Conservation (phyloP, 2,113 vertebrate species). For the Prionailurus bengalensis region DNA sequence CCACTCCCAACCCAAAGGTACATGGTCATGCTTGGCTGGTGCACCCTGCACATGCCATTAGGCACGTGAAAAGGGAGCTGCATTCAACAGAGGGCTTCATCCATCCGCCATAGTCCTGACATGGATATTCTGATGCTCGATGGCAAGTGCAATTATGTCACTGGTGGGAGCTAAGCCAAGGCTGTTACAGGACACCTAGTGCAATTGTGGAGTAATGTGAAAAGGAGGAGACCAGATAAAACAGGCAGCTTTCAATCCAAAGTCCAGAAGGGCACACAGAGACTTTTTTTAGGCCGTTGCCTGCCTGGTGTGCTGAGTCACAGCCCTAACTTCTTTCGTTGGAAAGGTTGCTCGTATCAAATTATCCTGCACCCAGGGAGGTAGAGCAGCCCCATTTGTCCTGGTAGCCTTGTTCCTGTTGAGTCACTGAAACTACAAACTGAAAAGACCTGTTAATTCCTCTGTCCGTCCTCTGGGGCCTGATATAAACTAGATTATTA, state of each 20-base stretch:
- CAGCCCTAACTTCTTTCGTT: background rate
- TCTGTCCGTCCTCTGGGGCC: conserved; percentile 25
- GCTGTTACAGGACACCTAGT: background rate
- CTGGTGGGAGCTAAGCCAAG: background rate
- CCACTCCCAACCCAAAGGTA: rapidly evolving
- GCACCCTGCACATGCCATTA: background rate
- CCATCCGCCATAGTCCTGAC: conserved; percentile 30
- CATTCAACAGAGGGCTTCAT: rapidly evolving
- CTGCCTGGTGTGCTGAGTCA: conserved; percentile 45
- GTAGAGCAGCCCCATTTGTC: background rate
- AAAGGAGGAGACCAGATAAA: background rate
- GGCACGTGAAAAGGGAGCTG: background rate
- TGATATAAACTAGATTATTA: conserved; percentile 31
- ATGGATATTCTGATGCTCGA: background rate
- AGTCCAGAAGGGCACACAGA: background rate
- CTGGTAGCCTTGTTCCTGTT: conserved; percentile 8
- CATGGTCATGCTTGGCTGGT: background rate
- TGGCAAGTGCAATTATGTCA: background rate
- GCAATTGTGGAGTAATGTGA: background rate
- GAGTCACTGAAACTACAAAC: conserved; percentile 44
- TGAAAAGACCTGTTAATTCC: conserved; percentile 54
- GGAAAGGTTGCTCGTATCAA: conserved; percentile 43
- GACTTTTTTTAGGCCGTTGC: background rate
- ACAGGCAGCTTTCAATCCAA: background rate
- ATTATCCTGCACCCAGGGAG: background rate